A percentile compares a stretch with the other conserved stretches of the same genome.
phyloP scores from a whole-genome alignment of 1,140 invertebrate genomes.

The Ruditapes philippinarum region DNA sequence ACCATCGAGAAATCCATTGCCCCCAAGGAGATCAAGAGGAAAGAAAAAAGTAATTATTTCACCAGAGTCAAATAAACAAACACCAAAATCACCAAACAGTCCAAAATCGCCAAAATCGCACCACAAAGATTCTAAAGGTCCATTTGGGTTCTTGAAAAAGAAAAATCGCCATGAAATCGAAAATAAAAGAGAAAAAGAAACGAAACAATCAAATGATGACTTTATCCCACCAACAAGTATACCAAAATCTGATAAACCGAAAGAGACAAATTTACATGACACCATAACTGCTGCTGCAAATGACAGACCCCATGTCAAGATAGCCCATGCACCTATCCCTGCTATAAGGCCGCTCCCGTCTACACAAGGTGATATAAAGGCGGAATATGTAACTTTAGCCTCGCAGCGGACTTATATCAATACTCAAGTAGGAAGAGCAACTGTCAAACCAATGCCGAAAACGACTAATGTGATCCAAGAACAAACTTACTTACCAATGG shows the following conservation, averaged over 20 bases:
- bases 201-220: neutral
- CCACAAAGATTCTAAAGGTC: neutral
- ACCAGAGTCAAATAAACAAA: neutral
- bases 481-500: too few relatives aligned
- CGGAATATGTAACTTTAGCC: neutral
- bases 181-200: neutral
- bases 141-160: neutral
- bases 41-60: too few relatives aligned
- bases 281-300: too few relatives aligned
- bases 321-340: too few relatives aligned
- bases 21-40: too few relatives aligned
- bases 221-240: too few relatives aligned
- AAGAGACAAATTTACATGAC: too few relatives aligned
- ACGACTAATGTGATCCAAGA: too few relatives aligned
- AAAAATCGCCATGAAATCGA: neutral
- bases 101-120: neutral
- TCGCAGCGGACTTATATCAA: neutral
- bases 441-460: neutral
- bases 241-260: too few relatives aligned
- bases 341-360: too few relatives aligned
- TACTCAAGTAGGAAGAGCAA: neutral
- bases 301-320: too few relatives aligned
- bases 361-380: neutral
- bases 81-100: neutral
- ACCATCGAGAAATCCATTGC: neutral